phyloP scores from a whole-genome alignment of 1,140 invertebrate species.

The Sarcophaga peregrina region DNA sequence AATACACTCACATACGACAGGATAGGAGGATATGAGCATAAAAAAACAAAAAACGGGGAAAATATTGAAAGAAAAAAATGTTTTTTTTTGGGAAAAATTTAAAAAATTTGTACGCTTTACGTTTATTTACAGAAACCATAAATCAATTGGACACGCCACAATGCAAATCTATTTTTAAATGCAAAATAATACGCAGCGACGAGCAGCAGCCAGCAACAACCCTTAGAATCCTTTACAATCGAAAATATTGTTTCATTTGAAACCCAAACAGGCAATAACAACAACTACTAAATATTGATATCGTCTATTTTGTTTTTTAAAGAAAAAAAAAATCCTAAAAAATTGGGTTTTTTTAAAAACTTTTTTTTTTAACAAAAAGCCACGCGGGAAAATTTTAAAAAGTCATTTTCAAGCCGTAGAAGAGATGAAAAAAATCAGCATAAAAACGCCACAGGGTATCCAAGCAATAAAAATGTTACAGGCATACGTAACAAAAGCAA shows the following conservation, averaged over 20 bases:
- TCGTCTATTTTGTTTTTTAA: background rate
- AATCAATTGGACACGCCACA: constrained; percentile 46
- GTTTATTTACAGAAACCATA: constrained; percentile 44
- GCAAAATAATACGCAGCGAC: constrained; percentile 44
- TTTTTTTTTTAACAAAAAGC: background rate
- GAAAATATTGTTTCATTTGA: background rate
- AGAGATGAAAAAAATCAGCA: constrained; percentile 9
- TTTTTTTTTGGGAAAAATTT: constrained; percentile 29
- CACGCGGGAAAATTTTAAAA: constrained; percentile 41
- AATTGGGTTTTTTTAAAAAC: background rate
- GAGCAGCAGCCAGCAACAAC: background rate
- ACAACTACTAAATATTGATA: constrained; percentile 26
- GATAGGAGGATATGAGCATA: background rate
- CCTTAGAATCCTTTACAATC: constrained; percentile 6
- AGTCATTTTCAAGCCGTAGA: background rate
- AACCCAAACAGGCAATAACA: background rate
- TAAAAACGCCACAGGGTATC: constrained; percentile 37
- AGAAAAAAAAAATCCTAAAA: background rate
- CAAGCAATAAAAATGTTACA: constrained; percentile 40
- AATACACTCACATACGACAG: background rate
- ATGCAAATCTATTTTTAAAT: constrained; percentile 47
- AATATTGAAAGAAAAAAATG: background rate
- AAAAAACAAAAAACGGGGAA: background rate
- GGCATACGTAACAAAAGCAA: constrained; percentile 39
- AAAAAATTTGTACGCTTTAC: background rate